Evolutionary conservation across 2,888 invertebrate species (phyloP), one percentile per base, ranked within the genome.

Genomic region (Dryococelus australis): DNA sequence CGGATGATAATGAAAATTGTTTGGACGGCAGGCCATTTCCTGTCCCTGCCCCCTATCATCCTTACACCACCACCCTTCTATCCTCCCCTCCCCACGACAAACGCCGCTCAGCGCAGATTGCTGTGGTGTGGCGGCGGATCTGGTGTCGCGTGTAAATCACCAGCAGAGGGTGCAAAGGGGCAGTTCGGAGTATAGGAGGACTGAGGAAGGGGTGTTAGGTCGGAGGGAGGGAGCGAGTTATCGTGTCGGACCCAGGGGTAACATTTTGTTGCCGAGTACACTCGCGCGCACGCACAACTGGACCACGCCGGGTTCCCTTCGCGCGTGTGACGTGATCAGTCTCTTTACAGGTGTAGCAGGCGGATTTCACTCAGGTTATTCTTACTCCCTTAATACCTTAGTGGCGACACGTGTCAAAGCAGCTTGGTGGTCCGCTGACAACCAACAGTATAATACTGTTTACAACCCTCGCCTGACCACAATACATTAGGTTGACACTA

Each of bases 161-260:
- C 65, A 65, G 65, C 65, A 65, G 65, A 65, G 65, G 65, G 65
- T 65, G 65, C 65, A 65, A 65, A 16, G 65, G 65, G 65, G 65
- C 24, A 20, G 65, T 13, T 65, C 20, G 65, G 65, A 5, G 16
- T 9, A 47, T 47, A 47, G 47, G 6, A 47, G 24, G 13, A 16
- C 20, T 12, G 65, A 16, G 65, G 65, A 16, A 24, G 65, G 20
- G n/a, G n/a, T n/a, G n/a, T n/a, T n/a, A n/a, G n/a, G n/a, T n/a
- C n/a, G n/a, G n/a, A n/a, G 65, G 65, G 65, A 20, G 13, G 65
- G 10, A 65, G 65, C 65, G 65, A 65, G 65, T 65, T 65, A 65
- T 65, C 65, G 65, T 65, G 65, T 65, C 65, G 20, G 65, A 65
- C 65, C 65, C 65, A 65, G 65, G 65, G 65, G 65, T 65, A 65